Evolutionary conservation across 2,113 vertebrate genomes (phyloP).

Genomic region (Callocephalon fimbriatum): DNA sequence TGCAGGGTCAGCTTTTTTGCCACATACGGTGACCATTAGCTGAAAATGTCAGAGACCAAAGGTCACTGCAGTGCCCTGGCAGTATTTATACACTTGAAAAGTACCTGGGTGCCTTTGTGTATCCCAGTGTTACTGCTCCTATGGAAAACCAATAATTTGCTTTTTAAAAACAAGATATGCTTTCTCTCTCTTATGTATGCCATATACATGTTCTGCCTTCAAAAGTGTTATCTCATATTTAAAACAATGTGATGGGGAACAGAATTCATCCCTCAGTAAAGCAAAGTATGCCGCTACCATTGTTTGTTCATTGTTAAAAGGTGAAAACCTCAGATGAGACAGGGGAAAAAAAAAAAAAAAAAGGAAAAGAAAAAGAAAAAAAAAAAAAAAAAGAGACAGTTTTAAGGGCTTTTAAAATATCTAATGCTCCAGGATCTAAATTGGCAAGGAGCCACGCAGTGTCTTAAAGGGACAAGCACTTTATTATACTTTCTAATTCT

Average conservation of each 20-base stretch:
- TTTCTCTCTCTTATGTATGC: background rate
- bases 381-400: slow-evolving; percentile 56
- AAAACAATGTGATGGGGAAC: background rate
- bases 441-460: slow-evolving; percentile 74
- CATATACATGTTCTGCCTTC: background rate
- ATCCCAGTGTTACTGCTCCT: background rate
- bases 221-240: background rate
- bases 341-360: rapidly evolving
- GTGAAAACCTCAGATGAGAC: slow-evolving; percentile 66
- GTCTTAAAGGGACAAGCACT: slow-evolving; percentile 84
- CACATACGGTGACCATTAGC: slow-evolving; percentile 57
- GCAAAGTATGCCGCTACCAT: slow-evolving; percentile 56
- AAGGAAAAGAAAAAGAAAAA: background rate
- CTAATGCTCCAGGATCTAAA: slow-evolving; percentile 78
- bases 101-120: slow-evolving; percentile 8
- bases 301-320: slow-evolving; percentile 78
- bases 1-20: slow-evolving; percentile 11
- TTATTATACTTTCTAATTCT: slow-evolving; percentile 89
- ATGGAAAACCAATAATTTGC: background rate
- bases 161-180: background rate
- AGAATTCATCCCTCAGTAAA: slow-evolving; percentile 33
- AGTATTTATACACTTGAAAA: background rate
- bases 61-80: slow-evolving; percentile 4
- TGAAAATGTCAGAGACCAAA: slow-evolving; percentile 42
- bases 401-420: slow-evolving; percentile 85